Percentiles rank a stretch among this genome's conserved stretches.
phyloP scores from a whole-genome alignment of 2,113 vertebrate species.

The Seriola quinqueradiata region DNA sequence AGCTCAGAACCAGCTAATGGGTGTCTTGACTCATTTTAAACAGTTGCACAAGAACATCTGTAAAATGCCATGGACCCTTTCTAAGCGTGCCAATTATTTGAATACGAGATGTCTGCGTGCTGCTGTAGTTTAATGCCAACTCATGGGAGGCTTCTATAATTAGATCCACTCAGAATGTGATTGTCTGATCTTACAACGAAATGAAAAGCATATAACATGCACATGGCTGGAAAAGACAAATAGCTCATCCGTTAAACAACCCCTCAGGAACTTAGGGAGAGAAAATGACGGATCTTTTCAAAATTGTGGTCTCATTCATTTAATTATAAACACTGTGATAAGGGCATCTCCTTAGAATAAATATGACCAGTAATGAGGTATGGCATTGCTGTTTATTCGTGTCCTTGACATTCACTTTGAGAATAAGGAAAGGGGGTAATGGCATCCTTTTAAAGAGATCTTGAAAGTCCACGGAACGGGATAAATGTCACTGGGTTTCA shows the following conservation, averaged over 20 bases:
- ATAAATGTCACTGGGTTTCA: slow-evolving; percentile 82
- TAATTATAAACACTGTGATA: slow-evolving; percentile 79
- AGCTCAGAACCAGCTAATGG: slow-evolving; percentile 55
- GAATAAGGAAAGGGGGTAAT: slow-evolving; percentile 62
- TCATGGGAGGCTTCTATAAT: slow-evolving; percentile 72
- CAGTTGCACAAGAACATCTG: slow-evolving; percentile 63
- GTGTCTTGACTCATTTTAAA: slow-evolving; percentile 60
- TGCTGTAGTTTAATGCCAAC: slow-evolving; percentile 67
- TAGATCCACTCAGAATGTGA: slow-evolving; percentile 64
- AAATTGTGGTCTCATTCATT: slow-evolving; percentile 74
- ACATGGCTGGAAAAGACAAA: slow-evolving; percentile 67
- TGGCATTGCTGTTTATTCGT: slow-evolving; percentile 71
- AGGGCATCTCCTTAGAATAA: slow-evolving; percentile 77
- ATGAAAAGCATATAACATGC: slow-evolving; percentile 64
- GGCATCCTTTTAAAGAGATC: slow-evolving; percentile 75
- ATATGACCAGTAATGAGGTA: slow-evolving; percentile 80
- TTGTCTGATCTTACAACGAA: slow-evolving; percentile 69
- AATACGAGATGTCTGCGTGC: slow-evolving; percentile 62
- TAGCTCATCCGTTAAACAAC: slow-evolving; percentile 60
- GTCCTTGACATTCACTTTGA: slow-evolving; percentile 85
- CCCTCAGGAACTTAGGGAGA: slow-evolving; percentile 41
- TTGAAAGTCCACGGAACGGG: slow-evolving; percentile 74
- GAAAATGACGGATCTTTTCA: slow-evolving; percentile 70
- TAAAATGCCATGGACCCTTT: slow-evolving; percentile 68
- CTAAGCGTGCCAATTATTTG: slow-evolving; percentile 67